A percentile compares a stretch with the other conserved stretches of the same genome.
phyloP scores from a whole-genome alignment of 53 echinoderm and acorn worm genomes.

The Apostichopus leukothele region DNA sequence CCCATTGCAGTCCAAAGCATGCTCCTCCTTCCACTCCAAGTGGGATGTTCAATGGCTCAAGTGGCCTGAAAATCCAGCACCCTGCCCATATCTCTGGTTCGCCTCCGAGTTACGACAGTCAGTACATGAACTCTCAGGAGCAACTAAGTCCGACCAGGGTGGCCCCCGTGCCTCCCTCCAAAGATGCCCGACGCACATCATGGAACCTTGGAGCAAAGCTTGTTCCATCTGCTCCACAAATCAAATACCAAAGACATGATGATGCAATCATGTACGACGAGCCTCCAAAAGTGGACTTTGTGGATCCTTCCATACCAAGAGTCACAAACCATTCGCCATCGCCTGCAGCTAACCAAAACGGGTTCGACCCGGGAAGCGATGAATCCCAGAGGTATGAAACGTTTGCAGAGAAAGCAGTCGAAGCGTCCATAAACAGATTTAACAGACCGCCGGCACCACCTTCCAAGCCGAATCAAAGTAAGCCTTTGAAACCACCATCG shows the following conservation, averaged over 20 bases:
- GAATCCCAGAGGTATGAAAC: background rate
- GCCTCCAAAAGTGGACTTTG: conserved; percentile 26
- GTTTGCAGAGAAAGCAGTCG: background rate
- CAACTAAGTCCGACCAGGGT: conserved; percentile 1
- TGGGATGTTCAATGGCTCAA: background rate
- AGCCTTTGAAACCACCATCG: background rate
- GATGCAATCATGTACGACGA: conserved; percentile 34
- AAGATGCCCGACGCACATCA: background rate
- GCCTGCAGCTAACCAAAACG: background rate
- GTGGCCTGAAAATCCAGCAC: conserved; percentile 2
- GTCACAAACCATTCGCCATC: background rate
- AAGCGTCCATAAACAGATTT: background rate
- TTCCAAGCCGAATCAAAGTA: background rate
- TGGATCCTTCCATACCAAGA: conserved; percentile 27
- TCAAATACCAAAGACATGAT: conserved; percentile 18
- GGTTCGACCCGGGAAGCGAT: background rate
- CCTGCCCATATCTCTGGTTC: conserved; percentile 10
- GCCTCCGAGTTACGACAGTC: background rate
- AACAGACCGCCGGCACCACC: conserved; percentile 16
- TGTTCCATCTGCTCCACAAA: background rate
- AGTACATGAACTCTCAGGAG: background rate
- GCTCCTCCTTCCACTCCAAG: conserved; percentile 11
- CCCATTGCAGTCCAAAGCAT: conserved; percentile 25
- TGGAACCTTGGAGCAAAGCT: background rate
- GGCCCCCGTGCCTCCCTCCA: background rate